Evolutionary conservation across 2,797 vertebrate species (phyloP), one percentile per base, ranked within the genome.

Genomic region (Alectoris magna): DNA sequence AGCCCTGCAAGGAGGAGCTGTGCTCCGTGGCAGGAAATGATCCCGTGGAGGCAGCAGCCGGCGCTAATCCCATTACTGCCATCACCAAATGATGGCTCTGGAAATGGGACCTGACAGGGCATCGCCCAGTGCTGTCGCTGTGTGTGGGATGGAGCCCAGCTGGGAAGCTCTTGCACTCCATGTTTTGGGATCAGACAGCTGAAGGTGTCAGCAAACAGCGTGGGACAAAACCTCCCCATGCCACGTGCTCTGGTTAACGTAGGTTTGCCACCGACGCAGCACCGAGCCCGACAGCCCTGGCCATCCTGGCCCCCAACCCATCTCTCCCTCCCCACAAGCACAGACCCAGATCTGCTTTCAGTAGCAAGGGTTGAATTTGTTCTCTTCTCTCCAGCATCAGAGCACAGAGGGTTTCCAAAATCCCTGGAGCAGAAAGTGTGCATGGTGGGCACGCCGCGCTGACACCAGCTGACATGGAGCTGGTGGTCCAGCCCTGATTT

Each of bases 381-480:
- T 26, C 24, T 5, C 13, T 46, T 17, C 11, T 58, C n/a, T 48
- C 44, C 69, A 38, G 27, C 2, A 14, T 39, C 73, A 13, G 39
- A 2, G 27, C 68, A 27, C 1, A 0, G 17, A 31, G 10, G 8
- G 38, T 9, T 22, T 36, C 23, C 83, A 44, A 26, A 80, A 80
- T 48, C 67, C 55, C 71, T 3, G 19, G 63, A 63, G 81, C 64
- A 74, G 74, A 36, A 63, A 64, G 41, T 13, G 56, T 68, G 7
- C 0, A 0, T 0, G 8, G 70, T 7, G 17, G 6, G 44, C 62
- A 9, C 12, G 2, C 5, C 3, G 68, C 36, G 34, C 10, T 1
- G 26, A 49, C 1, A 1, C 58, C 78, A 34, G 58, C 24, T 2
- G 0, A 3, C 2, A 2, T 4, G 43, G 63, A n/a, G n/a, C 43